Conservation (phyloP, 2,113 vertebrate species). For the Herpailurus yagouaroundi region DNA sequence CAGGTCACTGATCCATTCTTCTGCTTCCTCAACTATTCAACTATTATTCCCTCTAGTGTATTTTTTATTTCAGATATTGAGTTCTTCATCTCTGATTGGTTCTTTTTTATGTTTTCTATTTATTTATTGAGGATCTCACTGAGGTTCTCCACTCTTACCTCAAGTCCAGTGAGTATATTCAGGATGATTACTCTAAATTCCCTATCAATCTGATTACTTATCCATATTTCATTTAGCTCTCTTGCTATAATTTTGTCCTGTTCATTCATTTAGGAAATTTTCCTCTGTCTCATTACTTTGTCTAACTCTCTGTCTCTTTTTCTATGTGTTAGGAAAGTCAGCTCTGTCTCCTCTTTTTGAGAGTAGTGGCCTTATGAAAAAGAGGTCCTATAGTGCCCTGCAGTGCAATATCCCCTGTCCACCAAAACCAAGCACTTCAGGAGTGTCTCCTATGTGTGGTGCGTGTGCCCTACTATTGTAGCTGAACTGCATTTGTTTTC, state of each 20-base stretch:
- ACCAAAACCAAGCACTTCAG: background rate
- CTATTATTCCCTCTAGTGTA: background rate
- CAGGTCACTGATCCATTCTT: background rate
- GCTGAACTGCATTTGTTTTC: background rate
- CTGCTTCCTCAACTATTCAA: background rate
- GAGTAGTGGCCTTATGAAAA: background rate
- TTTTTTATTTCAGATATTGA: background rate
- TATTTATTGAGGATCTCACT: background rate
- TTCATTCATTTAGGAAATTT: background rate
- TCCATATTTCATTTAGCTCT: background rate
- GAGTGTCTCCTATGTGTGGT: background rate
- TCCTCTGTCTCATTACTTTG: background rate
- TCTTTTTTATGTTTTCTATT: background rate
- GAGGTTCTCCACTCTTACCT: background rate
- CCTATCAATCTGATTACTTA: background rate
- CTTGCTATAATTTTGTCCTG: background rate
- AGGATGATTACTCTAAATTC: too few species aligned
- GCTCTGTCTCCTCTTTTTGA: background rate
- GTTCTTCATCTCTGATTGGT: background rate
- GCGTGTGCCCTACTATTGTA: background rate
- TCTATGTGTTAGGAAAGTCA: background rate
- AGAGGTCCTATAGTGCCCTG: background rate
- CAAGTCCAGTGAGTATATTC: background rate
- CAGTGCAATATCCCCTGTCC: background rate
- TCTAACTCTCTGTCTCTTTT: background rate